Evolutionary conservation across 2,888 invertebrate species (phyloP).

Genomic region (Rhaphigaster nebulosa): DNA sequence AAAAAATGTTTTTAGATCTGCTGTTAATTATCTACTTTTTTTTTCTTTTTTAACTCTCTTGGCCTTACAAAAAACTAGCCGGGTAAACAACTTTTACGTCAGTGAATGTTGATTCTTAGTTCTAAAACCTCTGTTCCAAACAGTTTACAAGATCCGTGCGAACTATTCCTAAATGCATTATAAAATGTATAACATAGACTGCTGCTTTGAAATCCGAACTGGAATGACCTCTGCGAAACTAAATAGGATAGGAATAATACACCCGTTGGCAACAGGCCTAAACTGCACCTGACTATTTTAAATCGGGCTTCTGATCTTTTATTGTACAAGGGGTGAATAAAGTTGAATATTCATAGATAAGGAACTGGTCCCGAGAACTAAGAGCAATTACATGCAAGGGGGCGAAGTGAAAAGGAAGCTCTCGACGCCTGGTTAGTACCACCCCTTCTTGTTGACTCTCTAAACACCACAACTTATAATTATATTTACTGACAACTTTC

Average conservation of each 20-base stretch:
- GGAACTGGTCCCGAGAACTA: not conserved
- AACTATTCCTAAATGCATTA: not conserved
- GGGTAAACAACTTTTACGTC: too few relatives aligned
- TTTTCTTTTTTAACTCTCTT: too few relatives aligned
- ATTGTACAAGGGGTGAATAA: not conserved
- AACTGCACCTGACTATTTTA: not conserved
- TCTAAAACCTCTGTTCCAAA: not conserved
- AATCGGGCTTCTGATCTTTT: not conserved
- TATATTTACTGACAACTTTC: constrained; percentile 17
- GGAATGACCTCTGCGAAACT: not conserved
- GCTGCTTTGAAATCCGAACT: not conserved
- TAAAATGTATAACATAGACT: not conserved
- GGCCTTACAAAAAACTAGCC: too few relatives aligned
- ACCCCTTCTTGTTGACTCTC: not conserved
- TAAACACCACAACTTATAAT: constrained; percentile 22
- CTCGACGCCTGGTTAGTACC: not conserved
- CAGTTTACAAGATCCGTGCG: not conserved
- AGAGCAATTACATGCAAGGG: not conserved
- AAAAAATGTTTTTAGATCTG: too few relatives aligned
- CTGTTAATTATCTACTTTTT: too few relatives aligned
- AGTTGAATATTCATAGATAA: not conserved
- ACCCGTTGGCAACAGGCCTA: not conserved
- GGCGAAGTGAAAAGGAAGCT: not conserved
- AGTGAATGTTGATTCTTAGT: not conserved
- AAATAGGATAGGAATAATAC: not conserved